Evolutionary conservation across 2,113 vertebrate species (phyloP).

Genomic region (Aplodontia rufa): DNA sequence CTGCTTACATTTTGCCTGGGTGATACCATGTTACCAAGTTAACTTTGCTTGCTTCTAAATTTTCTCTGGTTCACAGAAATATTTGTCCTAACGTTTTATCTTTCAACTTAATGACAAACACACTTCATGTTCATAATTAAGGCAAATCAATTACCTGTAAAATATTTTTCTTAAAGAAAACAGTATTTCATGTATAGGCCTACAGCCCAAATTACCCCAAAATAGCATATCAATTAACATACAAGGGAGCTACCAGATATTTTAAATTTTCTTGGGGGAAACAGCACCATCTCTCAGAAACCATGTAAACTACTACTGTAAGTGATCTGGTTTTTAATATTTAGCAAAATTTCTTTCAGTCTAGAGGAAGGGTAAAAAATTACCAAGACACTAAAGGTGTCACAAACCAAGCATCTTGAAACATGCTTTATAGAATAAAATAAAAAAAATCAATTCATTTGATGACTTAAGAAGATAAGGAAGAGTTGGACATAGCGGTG

Average conservation of each 20-base stretch:
- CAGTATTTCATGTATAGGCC: neutral
- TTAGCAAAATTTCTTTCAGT: conserved; percentile 29
- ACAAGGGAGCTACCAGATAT: neutral
- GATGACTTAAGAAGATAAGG: neutral
- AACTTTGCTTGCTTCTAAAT: neutral
- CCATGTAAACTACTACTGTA: neutral
- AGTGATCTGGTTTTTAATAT: neutral
- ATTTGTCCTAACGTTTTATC: neutral
- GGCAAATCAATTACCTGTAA: neutral
- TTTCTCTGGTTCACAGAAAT: neutral
- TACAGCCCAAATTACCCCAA: neutral
- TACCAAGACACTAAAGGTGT: neutral
- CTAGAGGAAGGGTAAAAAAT: neutral
- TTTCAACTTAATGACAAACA: conserved; percentile 24
- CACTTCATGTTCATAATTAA: neutral
- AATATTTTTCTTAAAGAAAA: conserved; percentile 48
- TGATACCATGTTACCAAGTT: neutral
- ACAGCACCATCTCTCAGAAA: no score
- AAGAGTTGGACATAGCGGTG: no score
- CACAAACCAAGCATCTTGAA: conserved; percentile 11
- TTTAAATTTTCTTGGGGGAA: no score
- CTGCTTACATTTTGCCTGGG: neutral
- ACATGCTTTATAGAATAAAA: neutral
- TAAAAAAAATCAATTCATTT: neutral
- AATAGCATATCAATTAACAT: neutral